A percentile compares a stretch with the other conserved stretches of the same genome.
These are phyloP conservation scores for Mycetomoellerius zeteki DNA, from an alignment of 1,140 invertebrate genomes.

Conservation along the genomic window DNA sequence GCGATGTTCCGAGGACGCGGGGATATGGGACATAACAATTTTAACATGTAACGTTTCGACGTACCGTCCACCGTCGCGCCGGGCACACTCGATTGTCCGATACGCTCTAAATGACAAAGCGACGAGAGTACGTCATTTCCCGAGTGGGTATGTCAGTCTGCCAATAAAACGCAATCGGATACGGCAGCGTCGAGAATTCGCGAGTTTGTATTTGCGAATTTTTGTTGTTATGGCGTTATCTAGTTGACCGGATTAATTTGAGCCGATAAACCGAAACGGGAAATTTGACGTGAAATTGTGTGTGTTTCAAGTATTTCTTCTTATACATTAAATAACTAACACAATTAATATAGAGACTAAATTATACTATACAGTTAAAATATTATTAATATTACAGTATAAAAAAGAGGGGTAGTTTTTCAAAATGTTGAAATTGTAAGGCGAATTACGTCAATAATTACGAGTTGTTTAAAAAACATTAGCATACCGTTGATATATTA, in stretches of 20 bases:
- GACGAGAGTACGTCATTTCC: constrained; percentile 60
- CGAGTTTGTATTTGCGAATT: constrained; percentile 24
- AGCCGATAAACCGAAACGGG: background rate
- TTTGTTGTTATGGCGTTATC: constrained; percentile 40
- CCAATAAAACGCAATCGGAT: constrained; percentile 61
- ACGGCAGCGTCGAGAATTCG: constrained; percentile 30
- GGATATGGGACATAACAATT: constrained; percentile 32
- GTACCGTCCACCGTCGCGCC: constrained; percentile 29
- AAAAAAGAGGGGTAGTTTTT: background rate
- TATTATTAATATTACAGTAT: background rate
- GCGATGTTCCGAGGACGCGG: background rate
- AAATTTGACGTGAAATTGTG: background rate
- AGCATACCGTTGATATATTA: background rate
- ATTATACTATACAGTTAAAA: background rate
- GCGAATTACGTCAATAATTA: background rate
- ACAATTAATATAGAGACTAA: background rate
- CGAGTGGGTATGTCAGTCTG: constrained; percentile 60
- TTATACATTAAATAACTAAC: background rate
- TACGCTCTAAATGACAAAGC: constrained; percentile 61
- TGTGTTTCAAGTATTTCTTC: constrained; percentile 5
- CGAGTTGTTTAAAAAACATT: background rate
- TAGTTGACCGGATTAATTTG: constrained; percentile 30
- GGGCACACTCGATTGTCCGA: constrained; percentile 48
- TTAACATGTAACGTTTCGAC: constrained; percentile 37
- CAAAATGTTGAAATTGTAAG: background rate